These are phyloP conservation scores for Crematogaster levior DNA, from an alignment of 2,888 invertebrate species.

Conservation along the genomic window DNA sequence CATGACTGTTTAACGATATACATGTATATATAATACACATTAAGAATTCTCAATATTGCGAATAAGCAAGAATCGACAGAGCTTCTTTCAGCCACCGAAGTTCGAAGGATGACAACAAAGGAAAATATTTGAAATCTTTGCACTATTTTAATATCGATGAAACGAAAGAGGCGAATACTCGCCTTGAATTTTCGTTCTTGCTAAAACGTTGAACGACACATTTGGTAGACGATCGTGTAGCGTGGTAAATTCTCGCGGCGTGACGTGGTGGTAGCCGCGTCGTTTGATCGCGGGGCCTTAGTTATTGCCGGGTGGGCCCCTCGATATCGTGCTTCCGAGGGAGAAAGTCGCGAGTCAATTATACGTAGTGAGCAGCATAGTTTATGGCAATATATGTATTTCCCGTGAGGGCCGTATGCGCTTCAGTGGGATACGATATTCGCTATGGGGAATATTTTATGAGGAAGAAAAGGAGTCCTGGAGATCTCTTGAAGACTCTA, in stretches of 20 bases:
- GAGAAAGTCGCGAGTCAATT: constrained; percentile 77
- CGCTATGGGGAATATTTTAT: too few species aligned
- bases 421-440: constrained; percentile 64
- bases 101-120: background rate
- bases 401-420: constrained; percentile 18
- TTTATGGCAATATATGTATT: constrained; percentile 65
- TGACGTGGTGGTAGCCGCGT: background rate
- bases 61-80: background rate
- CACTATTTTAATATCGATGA: background rate
- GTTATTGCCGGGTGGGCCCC: constrained; percentile 64
- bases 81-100: background rate
- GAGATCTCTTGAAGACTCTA: background rate
- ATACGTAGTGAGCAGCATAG: constrained; percentile 63
- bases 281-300: constrained; percentile 20
- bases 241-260: constrained; percentile 25
- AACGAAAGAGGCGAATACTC: background rate
- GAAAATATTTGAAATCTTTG: background rate
- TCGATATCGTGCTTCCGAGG: constrained; percentile 73
- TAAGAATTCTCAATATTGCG: background rate
- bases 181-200: background rate
- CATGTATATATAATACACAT: too few species aligned
- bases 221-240: background rate
- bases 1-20: too few species aligned
- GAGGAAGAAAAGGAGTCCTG: constrained; percentile 21
- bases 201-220: background rate